These are phyloP conservation scores for Erythrolamprus reginae DNA, from an alignment of 2,113 vertebrate genomes.

Conservation along the genomic window DNA sequence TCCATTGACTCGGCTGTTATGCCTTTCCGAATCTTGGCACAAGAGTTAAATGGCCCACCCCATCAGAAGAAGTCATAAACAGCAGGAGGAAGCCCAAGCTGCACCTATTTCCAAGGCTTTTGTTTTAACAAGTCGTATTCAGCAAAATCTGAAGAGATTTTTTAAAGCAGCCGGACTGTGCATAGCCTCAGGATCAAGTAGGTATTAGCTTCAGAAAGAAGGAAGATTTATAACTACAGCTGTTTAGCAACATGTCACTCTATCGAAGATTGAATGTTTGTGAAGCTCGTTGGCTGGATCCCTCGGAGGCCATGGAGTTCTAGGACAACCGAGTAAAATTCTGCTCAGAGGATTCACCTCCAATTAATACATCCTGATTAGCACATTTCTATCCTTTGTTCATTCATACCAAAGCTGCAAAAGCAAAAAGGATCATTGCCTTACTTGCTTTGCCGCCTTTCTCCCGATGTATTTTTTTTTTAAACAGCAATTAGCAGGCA, in stretches of 20 bases:
- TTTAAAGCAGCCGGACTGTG: slow-evolving; percentile 4
- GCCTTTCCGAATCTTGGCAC: not conserved
- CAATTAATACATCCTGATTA: not conserved
- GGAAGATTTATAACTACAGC: slow-evolving; percentile 19
- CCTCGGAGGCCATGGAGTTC: not conserved
- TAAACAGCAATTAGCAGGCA: not conserved
- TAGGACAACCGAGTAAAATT: not conserved
- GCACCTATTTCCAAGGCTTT: slow-evolving; percentile 7
- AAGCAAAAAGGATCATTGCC: not conserved
- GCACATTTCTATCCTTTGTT: not conserved
- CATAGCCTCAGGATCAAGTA: not conserved
- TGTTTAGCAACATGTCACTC: slow-evolving; percentile 1
- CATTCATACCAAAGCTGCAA: not conserved
- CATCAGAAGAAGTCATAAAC: slow-evolving; percentile 3
- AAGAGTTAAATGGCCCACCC: not conserved
- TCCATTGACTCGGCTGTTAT: not conserved
- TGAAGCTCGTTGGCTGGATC: not conserved
- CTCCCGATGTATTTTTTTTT: not conserved
- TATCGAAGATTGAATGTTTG: not conserved
- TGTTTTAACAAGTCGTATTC: not conserved
- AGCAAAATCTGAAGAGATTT: not conserved
- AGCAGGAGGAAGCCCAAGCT: not conserved
- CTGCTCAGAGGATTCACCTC: not conserved
- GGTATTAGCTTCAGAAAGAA: not conserved
- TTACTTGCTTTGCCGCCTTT: not conserved